Evolutionary conservation across 2,888 invertebrate species (phyloP), one percentile per base, ranked within the genome.

Genomic region (Cerceris ruficornis): DNA sequence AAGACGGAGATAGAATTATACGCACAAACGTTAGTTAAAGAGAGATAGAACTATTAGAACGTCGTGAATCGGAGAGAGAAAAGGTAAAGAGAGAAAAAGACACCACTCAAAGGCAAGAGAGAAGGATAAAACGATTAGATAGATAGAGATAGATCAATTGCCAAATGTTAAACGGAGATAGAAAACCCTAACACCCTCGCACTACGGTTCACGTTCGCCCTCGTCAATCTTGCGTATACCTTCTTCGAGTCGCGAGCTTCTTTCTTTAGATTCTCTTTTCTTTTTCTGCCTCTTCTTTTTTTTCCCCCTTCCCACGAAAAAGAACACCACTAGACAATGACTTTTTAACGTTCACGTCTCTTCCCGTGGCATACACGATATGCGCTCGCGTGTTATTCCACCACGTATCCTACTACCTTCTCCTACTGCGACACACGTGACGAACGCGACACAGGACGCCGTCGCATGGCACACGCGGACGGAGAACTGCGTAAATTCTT

Each of bases 351-450:
- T 72, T 43, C 59, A 57, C 54, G 15, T 76, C 72, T 66, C 39
- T 79, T 69, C 61, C 60, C 71, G 66, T 69, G 79, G 79, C 57
- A 67, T 78, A 79, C 28, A 8, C n/a, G 54, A 6, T 57, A 64
- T 69, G 68, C 61, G 64, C 62, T 62, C 64, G 55, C 61, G 58
- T 61, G 57, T 59, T 75, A 59, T 68, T 75, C 59, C 57, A 60
- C 54, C 15, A 9, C 39, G 57, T 75, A 65, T 60, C 69, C 75
- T 80, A 7, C 64, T 54, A 65, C 69, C 78, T 78, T 74, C 17
- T 68, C 57, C 65, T 70, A 68, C 65, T 60, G 68, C 57, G 66
- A 71, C 74, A 80, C 80, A 80, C 80, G 80, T 80, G 80, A 80
- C 74, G 17, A 15, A 7, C 73, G 46, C 64, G 67, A 73, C 69